Evolutionary conservation across 2,113 vertebrate species (phyloP), one percentile per base, ranked within the genome.

Genomic region (Hippopotamus amphibius): DNA sequence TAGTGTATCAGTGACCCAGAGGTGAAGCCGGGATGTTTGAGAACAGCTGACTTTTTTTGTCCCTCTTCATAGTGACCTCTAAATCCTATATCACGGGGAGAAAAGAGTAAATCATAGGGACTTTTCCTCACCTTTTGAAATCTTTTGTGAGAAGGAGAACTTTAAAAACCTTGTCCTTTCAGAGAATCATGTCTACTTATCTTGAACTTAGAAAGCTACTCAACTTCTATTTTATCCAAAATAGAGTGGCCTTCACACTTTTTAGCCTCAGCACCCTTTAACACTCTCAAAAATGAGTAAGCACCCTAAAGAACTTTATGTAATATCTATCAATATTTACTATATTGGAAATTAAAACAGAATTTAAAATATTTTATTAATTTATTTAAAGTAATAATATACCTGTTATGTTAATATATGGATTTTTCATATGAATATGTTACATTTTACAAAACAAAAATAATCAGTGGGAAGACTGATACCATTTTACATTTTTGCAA

Each of bases 361-460:
- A 90, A 93, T 72, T 89, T 43, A 48, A 90, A 77, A 43, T 46
- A 71, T 83, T 88, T 95, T 66, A 43, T 72, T 86, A 69, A 76
- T 46, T 88, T 33, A 86, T 53, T 81, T 80, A 81, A 65, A 96
- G 57, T n/a, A 92, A 53, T 0, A 83, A n/a, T 53, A 71, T 16
- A 24, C 5, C 22, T 3, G 46, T 74, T 77, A 77, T 80, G 3
- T 88, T 88, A 68, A 82, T 21, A 72, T 33, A 79, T 22, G 68
- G 3, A 15, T 48, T 82, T 90, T 86, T 92, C 33, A 87, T 63
- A 68, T 43, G 59, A 93, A 83, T 30, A 21, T 28, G 17, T 48
- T 88, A 37, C 14, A 84, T 48, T 96, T 95, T 72, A 85, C 1
- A 80, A 66, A 86, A 55, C 3, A 96, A 87, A 85, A 80, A 28